Conservation (phyloP, 2,797 vertebrate genomes). For the Apodemus agrarius region DNA sequence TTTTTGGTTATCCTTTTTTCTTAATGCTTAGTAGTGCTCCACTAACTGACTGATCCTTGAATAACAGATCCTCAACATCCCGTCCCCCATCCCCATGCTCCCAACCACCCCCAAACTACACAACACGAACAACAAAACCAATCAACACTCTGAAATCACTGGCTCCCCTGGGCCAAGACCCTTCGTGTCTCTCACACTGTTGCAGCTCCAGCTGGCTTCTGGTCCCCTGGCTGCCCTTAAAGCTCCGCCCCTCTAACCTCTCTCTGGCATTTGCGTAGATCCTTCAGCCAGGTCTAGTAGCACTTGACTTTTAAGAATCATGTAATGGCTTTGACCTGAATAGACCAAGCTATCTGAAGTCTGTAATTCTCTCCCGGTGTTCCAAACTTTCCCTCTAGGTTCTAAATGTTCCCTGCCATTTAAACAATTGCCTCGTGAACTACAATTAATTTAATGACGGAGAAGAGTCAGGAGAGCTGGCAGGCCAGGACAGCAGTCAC, state of each 20-base stretch:
- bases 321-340: conserved; percentile 44
- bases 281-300: background rate
- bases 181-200: background rate
- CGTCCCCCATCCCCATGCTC: background rate
- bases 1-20: no score
- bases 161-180: no score
- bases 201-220: background rate
- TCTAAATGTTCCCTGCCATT: conserved; percentile 43
- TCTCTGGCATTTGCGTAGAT: background rate
- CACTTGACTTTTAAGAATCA: background rate
- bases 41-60: background rate
- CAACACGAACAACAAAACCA: background rate
- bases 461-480: background rate
- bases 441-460: conserved; percentile 30
- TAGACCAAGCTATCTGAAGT: conserved; percentile 15
- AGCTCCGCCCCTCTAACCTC: background rate
- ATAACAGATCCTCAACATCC: conserved; percentile 1
- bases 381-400: conserved; percentile 38
- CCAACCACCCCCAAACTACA: background rate
- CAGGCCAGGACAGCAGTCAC: background rate
- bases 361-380: background rate
- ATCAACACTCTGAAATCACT: background rate
- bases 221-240: background rate
- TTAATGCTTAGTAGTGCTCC: background rate
- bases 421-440: background rate